Percentiles rank a stretch among this genome's conserved stretches.
Evolutionary conservation across 2,888 invertebrate genomes (phyloP).

Genomic region (Tachystola acroxantha): DNA sequence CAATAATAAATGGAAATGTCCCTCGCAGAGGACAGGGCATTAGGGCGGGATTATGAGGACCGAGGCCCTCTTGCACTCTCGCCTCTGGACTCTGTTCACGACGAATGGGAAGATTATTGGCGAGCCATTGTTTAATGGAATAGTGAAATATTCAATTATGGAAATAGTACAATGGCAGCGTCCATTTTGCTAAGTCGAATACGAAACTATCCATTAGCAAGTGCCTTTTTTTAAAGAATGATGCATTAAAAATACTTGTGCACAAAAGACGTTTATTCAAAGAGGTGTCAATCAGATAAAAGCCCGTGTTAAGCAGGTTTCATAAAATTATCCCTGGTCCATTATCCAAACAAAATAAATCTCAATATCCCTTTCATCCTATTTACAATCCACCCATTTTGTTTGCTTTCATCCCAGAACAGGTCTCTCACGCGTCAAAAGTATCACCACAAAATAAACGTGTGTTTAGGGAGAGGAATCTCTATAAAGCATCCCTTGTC

Average conservation of each 20-base stretch:
- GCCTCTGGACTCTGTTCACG: slow-evolving; percentile 19
- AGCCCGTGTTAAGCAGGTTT: background rate
- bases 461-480: slow-evolving; percentile 64
- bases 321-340: background rate
- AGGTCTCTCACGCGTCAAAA: slow-evolving; percentile 58
- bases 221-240: no score
- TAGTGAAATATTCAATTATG: slow-evolving; percentile 8
- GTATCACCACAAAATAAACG: slow-evolving; percentile 40
- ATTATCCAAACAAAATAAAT: slow-evolving; percentile 33
- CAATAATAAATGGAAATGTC: slow-evolving; percentile 80
- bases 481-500: slow-evolving; percentile 43
- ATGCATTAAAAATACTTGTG: no score
- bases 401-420: slow-evolving; percentile 42
- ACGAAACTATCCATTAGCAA: no score
- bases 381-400: slow-evolving; percentile 40
- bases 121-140: slow-evolving; percentile 16
- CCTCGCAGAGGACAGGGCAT: slow-evolving; percentile 77
- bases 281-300: no score
- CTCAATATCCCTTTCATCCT: slow-evolving; percentile 38
- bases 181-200: no score
- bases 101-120: slow-evolving; percentile 11
- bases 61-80: slow-evolving; percentile 53
- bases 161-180: background rate
- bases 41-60: slow-evolving; percentile 76
- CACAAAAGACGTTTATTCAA: no score